Evolutionary conservation across 2,888 invertebrate genomes (phyloP), one percentile per base, ranked within the genome.

Genomic region (Pterobdella sp.): DNA sequence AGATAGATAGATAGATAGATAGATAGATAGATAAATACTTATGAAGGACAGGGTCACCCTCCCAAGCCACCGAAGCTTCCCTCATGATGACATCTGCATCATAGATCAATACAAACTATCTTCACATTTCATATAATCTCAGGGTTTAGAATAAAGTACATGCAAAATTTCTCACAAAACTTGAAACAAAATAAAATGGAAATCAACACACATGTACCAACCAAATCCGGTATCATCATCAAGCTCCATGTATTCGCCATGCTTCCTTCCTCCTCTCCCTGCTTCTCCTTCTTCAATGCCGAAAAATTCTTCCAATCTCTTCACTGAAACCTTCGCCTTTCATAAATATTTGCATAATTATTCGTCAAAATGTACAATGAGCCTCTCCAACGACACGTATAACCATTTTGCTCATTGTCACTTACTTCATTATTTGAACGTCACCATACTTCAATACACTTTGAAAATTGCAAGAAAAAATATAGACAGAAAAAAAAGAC

Each of bases 231-330:
- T 29, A 66, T 4, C 32, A 3, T 7, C 66, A 26, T 7, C 10
- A n/a, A 66, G 32, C 32, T 34, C 1, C 32, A 34, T 1, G n/a
- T 4, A 66, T 1, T 66, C 0, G 35, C 32, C 32, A 35, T 66
- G 3, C 7, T 34, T n/a, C 31, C 66, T 31, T 32, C 10, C 10
- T 66, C 18, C 34, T 34, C 35, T 26, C n/a, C 7, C 10, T 31
- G 1, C 31, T 0, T 52, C 1, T 1, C 31, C n/a, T 29, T 69
- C 71, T 0, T 31, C 63, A 7, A 18, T n/a, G 0, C 34, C 29
- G 18, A 71, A 71, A 71, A 71, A 71, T 22, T 56, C 36, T 34
- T 71, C 63, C 10, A 71, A 31, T 63, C 71, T 63, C 63, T 60
- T 63, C 35, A 71, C 22, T 7, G 71, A 71, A 22, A 71, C 71